Percentiles rank a stretch among this genome's conserved stretches.
phyloP scores from a whole-genome alignment of 2,113 vertebrate species.

The Caracal caracal region DNA sequence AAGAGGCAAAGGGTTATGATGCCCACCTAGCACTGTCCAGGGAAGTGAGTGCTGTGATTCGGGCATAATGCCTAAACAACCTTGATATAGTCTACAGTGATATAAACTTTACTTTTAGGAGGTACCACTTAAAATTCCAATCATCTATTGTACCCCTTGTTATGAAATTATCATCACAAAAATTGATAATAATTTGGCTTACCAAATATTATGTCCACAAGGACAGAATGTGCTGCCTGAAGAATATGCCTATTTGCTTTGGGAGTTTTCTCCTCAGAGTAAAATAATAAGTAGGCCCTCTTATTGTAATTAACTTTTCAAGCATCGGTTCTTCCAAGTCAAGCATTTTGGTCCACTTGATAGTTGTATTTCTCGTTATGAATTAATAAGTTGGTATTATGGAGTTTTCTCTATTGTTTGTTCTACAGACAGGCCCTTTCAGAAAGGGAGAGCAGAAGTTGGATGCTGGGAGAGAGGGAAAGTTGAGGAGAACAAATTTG shows the following conservation, averaged over 20 bases:
- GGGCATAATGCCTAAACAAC: not conserved
- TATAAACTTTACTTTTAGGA: not conserved
- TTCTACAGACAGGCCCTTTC: not conserved
- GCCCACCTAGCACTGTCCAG: accelerated
- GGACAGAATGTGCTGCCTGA: not conserved
- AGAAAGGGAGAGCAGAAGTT: not conserved
- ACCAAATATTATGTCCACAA: not conserved
- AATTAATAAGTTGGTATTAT: not conserved
- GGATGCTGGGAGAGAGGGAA: not conserved
- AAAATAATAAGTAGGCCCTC: not conserved
- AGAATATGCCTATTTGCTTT: not conserved
- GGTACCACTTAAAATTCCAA: slow-evolving; percentile 19
- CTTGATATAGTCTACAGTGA: not conserved
- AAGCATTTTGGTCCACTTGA: not conserved
- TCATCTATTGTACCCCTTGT: not conserved
- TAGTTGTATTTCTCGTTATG: not conserved
- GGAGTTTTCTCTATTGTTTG: accelerated
- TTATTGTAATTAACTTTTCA: slow-evolving; percentile 32
- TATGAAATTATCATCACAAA: slow-evolving; percentile 13
- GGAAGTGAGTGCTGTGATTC: not conserved
- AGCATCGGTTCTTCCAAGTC: not conserved
- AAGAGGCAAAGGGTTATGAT: not conserved
- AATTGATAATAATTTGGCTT: slow-evolving; percentile 18
- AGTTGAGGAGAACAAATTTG: not conserved
- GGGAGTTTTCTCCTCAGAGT: not conserved